Conservation (phyloP, 2,888 invertebrate species). For the Marronus borbonicus region DNA sequence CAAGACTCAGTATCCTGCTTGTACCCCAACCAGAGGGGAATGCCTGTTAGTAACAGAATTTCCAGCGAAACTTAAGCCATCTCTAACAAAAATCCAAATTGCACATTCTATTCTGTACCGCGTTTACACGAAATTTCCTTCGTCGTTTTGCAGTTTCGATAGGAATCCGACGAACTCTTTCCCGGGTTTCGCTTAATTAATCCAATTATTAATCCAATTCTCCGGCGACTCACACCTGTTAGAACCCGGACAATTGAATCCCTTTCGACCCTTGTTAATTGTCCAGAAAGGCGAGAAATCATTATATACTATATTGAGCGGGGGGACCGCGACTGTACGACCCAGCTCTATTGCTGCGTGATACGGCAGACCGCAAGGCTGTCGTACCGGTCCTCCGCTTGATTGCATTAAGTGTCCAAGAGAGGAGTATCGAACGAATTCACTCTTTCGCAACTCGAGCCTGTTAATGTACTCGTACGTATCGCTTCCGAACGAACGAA, state of each 20-base stretch:
- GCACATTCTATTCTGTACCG: not conserved
- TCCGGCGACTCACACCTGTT: constrained; percentile 68
- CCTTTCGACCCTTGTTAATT: constrained; percentile 71
- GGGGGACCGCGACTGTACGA: constrained; percentile 32
- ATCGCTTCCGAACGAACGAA: not conserved
- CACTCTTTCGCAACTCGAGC: constrained; percentile 15
- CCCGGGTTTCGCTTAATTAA: constrained; percentile 39
- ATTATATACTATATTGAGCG: constrained; percentile 62
- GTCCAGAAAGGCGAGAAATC: constrained; percentile 69
- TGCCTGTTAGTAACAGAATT: not conserved
- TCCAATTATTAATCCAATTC: constrained; percentile 63
- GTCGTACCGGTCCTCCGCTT: constrained; percentile 53
- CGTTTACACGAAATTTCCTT: not conserved
- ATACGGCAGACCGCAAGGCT: constrained; percentile 68
- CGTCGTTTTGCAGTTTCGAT: constrained; percentile 14
- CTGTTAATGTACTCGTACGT: constrained; percentile 2
- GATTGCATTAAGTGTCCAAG: constrained; percentile 39
- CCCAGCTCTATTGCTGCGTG: constrained; percentile 59
- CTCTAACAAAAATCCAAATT: constrained; percentile 3
- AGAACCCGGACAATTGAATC: constrained; percentile 70
- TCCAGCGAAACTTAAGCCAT: not conserved
- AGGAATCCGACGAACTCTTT: constrained; percentile 13
- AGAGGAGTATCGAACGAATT: constrained; percentile 13
- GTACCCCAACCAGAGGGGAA: not conserved
- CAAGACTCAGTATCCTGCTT: too few relatives aligned